These are phyloP conservation scores for Girardinichthys multiradiatus DNA, from an alignment of 2,113 vertebrate species.

Conservation along the genomic window DNA sequence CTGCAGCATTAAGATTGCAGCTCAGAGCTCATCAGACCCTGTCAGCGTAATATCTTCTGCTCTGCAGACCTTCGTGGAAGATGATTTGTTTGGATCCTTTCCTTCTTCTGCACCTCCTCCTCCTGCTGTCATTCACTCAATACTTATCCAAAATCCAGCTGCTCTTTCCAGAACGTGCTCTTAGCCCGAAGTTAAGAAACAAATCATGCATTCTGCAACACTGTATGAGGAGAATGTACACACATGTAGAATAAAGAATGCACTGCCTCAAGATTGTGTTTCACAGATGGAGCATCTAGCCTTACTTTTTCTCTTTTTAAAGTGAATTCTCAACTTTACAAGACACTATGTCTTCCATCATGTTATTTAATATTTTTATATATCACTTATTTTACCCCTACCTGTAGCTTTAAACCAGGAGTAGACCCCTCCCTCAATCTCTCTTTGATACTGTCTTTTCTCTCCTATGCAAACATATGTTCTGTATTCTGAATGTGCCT, in stretches of 20 bases:
- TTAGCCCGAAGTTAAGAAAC: conserved; percentile 27
- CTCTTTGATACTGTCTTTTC: conserved; percentile 44
- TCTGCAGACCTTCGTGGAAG: conserved; percentile 51
- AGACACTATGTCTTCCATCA: conserved; percentile 23
- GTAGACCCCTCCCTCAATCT: conserved; percentile 39
- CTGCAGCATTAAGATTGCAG: conserved; percentile 61
- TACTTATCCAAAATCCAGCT: conserved; percentile 57
- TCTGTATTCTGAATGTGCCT: conserved; percentile 26
- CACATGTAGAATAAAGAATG: conserved; percentile 34
- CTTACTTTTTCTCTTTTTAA: conserved; percentile 8
- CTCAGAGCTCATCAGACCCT: conserved; percentile 40
- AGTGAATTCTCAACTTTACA: conserved; percentile 9
- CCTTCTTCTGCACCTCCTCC: conserved; percentile 28
- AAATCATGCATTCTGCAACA: conserved; percentile 19
- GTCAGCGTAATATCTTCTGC: conserved; percentile 64
- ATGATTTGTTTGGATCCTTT: conserved; percentile 61
- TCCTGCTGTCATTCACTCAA: conserved; percentile 21
- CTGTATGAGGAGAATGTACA: conserved; percentile 19
- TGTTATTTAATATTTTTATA: conserved; percentile 22
- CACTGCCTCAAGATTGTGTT: conserved; percentile 19
- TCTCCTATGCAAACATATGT: conserved; percentile 50
- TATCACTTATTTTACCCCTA: background rate
- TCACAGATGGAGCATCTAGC: conserved; percentile 11
- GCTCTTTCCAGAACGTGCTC: conserved; percentile 36
- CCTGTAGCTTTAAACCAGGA: conserved; percentile 30